These are phyloP conservation scores for Cerastoderma edule DNA, from an alignment of 2,888 invertebrate genomes.

Conservation along the genomic window DNA sequence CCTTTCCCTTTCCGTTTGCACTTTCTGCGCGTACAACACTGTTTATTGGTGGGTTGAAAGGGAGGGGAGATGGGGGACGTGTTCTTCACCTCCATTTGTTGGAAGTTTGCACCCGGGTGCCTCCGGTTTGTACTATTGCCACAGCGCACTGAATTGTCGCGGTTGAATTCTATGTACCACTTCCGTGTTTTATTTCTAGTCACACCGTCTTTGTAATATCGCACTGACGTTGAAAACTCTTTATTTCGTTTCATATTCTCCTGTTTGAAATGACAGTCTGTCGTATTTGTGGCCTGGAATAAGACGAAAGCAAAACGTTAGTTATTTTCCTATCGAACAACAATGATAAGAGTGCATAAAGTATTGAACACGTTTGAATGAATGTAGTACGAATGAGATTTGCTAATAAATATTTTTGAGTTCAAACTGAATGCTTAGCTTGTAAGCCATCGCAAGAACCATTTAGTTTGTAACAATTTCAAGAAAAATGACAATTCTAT, in stretches of 20 bases:
- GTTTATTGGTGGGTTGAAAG: conserved; percentile 28
- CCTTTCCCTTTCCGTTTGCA: conserved; percentile 26
- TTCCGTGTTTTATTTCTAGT: conserved; percentile 24
- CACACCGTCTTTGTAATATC: conserved; percentile 17
- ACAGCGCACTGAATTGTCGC: conserved; percentile 56
- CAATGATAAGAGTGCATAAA: too few relatives aligned
- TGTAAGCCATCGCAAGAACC: too few relatives aligned
- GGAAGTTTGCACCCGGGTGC: conserved; percentile 55
- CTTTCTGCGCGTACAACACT: conserved; percentile 37
- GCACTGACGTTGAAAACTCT: background rate
- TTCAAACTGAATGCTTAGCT: too few relatives aligned
- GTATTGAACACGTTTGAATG: background rate
- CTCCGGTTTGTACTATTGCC: conserved; percentile 56
- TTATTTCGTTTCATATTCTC: conserved; percentile 28
- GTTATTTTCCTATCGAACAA: background rate
- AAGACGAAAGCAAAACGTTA: conserved; percentile 4
- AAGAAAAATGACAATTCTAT: too few relatives aligned
- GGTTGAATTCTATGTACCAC: conserved; percentile 63
- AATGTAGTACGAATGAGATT: background rate
- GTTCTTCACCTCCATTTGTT: background rate
- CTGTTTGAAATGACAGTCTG: conserved; percentile 47
- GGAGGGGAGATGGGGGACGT: conserved; percentile 27
- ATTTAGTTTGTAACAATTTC: too few relatives aligned
- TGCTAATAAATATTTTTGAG: background rate
- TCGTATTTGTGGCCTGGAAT: conserved; percentile 13